These are phyloP conservation scores for Stenopsyche tienmushanensis DNA, from an alignment of 1,140 invertebrate genomes.

Conservation along the genomic window DNA sequence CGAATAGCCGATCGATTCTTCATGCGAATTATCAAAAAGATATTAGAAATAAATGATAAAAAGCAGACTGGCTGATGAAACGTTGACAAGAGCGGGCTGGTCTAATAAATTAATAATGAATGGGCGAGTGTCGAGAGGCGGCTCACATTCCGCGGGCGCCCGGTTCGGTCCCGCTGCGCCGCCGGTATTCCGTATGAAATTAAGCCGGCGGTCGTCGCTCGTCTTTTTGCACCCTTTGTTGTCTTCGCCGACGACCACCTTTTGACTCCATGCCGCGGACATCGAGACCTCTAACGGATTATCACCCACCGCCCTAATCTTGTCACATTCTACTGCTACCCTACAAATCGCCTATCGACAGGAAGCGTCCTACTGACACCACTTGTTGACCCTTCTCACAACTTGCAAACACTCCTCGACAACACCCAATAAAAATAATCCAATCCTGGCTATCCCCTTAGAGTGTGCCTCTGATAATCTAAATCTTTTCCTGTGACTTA, in stretches of 20 bases:
- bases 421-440: too few relatives aligned
- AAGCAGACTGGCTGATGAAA: neutral
- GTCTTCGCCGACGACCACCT: neutral
- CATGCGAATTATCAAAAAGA: too few relatives aligned
- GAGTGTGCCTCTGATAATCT: too few relatives aligned
- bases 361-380: too few relatives aligned
- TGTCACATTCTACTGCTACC: too few relatives aligned
- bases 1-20: too few relatives aligned
- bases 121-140: neutral
- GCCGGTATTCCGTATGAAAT: slow-evolving; percentile 29
- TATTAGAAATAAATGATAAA: neutral
- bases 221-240: slow-evolving; percentile 1
- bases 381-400: too few relatives aligned
- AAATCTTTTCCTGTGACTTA: too few relatives aligned
- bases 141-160: slow-evolving; percentile 10
- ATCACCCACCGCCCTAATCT: too few relatives aligned
- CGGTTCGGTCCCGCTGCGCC: slow-evolving; percentile 17
- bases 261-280: slow-evolving; percentile 12
- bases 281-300: slow-evolving; percentile 13
- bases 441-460: too few relatives aligned
- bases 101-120: slow-evolving; percentile 30
- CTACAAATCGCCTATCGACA: too few relatives aligned
- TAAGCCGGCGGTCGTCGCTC: slow-evolving; percentile 4
- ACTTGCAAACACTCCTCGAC: too few relatives aligned
- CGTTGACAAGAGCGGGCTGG: neutral